These are phyloP conservation scores for Sebastiscus albofasciatus DNA, from an alignment of 2,797 vertebrate species.

Conservation along the genomic window DNA sequence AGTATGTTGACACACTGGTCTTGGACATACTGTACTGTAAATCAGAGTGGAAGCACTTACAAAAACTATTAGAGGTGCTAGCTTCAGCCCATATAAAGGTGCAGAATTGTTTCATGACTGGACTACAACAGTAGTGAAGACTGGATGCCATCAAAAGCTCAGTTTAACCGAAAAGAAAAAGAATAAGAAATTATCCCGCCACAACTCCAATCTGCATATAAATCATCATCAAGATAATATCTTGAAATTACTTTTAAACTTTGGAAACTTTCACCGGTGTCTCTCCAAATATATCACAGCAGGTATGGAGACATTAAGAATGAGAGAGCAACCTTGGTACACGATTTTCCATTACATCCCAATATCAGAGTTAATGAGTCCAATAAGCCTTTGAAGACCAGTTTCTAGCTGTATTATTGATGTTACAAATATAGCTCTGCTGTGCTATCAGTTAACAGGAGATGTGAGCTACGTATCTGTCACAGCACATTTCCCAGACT, in stretches of 20 bases:
- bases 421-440: constrained; percentile 57
- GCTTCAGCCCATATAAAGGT: neutral
- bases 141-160: neutral
- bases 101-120: neutral
- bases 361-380: constrained; percentile 65
- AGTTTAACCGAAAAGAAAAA: neutral
- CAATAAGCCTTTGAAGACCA: constrained; percentile 55
- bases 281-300: neutral
- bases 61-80: constrained; percentile 6
- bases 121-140: neutral
- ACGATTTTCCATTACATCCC: constrained; percentile 49
- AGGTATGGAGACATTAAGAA: constrained; percentile 16
- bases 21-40: constrained; percentile 2
- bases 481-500: constrained; percentile 58
- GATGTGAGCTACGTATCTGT: constrained; percentile 59
- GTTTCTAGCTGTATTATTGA: constrained; percentile 63
- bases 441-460: constrained; percentile 59
- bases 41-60: constrained; percentile 17
- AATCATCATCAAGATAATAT: neutral
- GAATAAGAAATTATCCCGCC: neutral
- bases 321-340: constrained; percentile 15
- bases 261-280: neutral
- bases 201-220: neutral
- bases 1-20: constrained; percentile 9
- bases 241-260: constrained; percentile 12